Evolutionary conservation across 2,113 vertebrate species (phyloP).

Genomic region (Catharus minimus): DNA sequence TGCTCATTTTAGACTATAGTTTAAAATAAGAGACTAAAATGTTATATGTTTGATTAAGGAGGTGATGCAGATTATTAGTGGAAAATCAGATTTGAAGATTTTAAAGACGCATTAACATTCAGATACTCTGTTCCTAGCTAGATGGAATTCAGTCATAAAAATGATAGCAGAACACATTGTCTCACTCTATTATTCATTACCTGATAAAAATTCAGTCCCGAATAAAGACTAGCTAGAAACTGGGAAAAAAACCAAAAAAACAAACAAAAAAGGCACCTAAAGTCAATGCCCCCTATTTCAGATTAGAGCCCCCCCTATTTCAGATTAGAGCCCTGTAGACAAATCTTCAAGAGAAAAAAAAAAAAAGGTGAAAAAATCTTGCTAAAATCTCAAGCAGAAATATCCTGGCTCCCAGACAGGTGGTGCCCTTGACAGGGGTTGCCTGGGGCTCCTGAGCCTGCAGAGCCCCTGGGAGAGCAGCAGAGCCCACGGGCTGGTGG

Average conservation of each 20-base stretch:
- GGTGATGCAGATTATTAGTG: not conserved
- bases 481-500: not conserved
- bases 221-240: not conserved
- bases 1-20: not conserved
- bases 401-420: not conserved
- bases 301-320: not conserved
- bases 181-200: not conserved
- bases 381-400: not conserved
- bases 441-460: rapidly evolving
- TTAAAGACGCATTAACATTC: not conserved
- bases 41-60: constrained; percentile 30
- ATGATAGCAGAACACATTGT: not conserved
- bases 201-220: not conserved
- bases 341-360: not conserved
- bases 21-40: constrained; percentile 9
- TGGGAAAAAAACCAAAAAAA: not conserved
- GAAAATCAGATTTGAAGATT: not conserved
- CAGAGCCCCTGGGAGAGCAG: not conserved
- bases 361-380: not conserved
- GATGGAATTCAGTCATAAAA: not conserved
- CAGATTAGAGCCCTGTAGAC: not conserved
- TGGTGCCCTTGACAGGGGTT: rapidly evolving
- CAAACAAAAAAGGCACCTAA: not conserved
- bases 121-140: not conserved
- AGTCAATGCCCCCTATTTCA: not conserved